Percentiles rank a stretch among this genome's conserved stretches.
These are phyloP conservation scores for Leptocoma aspasia DNA, from an alignment of 2,113 vertebrate genomes.

Conservation along the genomic window DNA sequence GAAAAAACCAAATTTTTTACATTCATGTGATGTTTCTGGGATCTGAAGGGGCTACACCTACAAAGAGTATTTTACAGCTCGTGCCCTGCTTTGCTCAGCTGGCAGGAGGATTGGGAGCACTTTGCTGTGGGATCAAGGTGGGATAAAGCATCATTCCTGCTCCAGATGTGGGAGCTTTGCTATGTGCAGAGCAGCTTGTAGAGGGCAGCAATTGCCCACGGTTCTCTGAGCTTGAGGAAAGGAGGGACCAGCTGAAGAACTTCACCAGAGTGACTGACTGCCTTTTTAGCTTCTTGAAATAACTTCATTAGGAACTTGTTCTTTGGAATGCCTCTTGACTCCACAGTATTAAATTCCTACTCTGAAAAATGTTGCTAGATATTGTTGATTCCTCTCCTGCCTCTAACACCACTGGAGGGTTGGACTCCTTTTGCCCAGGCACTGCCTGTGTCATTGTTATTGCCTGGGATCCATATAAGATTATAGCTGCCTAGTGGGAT, in stretches of 20 bases:
- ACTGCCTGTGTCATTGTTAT: background rate
- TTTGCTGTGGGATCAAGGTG: slow-evolving; percentile 9
- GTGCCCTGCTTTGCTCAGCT: background rate
- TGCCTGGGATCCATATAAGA: background rate
- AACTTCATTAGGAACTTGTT: background rate
- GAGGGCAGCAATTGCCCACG: slow-evolving; percentile 72
- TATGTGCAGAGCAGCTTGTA: slow-evolving; percentile 50
- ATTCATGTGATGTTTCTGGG: background rate
- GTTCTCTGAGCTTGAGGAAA: background rate
- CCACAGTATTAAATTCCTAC: background rate
- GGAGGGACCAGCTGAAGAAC: background rate
- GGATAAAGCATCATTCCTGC: slow-evolving; percentile 44
- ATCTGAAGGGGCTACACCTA: background rate
- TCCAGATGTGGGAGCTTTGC: slow-evolving; percentile 7
- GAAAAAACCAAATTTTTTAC: background rate
- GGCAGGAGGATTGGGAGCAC: background rate
- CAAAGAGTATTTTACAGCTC: background rate
- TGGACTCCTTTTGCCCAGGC: background rate
- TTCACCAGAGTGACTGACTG: background rate
- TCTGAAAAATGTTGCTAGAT: background rate
- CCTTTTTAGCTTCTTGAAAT: slow-evolving; percentile 2
- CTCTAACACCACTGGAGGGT: background rate
- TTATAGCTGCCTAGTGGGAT: background rate
- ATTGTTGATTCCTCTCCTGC: background rate
- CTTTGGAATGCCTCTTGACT: slow-evolving; percentile 23